Base-by-base conservation (phyloP, 2,888 invertebrate genomes). In the Acleris laterana region DNA sequence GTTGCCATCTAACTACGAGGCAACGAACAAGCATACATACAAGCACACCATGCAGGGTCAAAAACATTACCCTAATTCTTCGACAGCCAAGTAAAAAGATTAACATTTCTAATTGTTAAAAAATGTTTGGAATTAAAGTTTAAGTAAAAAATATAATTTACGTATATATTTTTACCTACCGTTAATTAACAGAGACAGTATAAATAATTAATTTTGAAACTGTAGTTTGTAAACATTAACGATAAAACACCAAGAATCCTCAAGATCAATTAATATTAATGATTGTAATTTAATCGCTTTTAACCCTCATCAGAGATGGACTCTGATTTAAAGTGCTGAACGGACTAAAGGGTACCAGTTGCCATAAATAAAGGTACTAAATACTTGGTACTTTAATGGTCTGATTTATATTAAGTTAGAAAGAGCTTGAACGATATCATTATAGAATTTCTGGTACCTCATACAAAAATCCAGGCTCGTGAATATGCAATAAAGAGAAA, bases 281-380 rank as follows among this genome's bases (percentile, higher is more conserved):
- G 49, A 58, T 32, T 51, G 49, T 49, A 60, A 60, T 60, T 46
- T 1, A 53, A 59, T 49, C 28, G 32, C 53, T 55, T 55, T 49
- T 20, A 55, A 60, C 55, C 49, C 55, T 60, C 50, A 50, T 60
- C 64, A 64, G 53, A 48, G 52, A 60, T 19, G 20, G 17, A 28
- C 25, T 48, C 53, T 16, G 28, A 44, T 50, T 50, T 44, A 46
- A 48, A 64, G 38, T 6, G 53, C 6, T 53, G 49, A 44, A 49
- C 53, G 19, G 48, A 51, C 51, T 59, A 25, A 42, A 25, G 49
- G 28, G 55, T 38, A 13, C 13, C 11, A 32, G 38, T 22, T 17
- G 20, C 5, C 44, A 22, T 17, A 44, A 57, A 46, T 44, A 44
- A 60, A 64, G 49, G 49, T 51, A 20, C 11, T 50, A n/a, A n/a